Conservation (phyloP, 2,113 vertebrate species). For the Sterna hirundo region DNA sequence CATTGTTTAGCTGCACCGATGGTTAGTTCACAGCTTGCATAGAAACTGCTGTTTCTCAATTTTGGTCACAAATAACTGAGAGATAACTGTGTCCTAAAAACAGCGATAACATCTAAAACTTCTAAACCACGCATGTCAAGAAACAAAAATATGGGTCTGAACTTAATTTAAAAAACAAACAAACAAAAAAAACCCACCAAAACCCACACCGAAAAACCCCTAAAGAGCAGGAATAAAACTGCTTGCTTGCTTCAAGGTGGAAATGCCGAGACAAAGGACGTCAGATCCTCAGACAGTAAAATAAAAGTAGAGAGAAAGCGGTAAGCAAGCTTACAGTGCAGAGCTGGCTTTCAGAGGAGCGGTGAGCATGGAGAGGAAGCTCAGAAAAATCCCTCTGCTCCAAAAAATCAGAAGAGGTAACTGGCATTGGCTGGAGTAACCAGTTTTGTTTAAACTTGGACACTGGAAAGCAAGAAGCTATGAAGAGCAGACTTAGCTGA, state of each 20-base stretch:
- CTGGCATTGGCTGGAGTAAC: background rate
- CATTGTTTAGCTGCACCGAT: background rate
- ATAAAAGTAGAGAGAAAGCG: background rate
- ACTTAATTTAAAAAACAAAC: background rate
- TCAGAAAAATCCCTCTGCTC: background rate
- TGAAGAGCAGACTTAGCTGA: slow-evolving; percentile 4
- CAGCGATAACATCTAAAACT: background rate
- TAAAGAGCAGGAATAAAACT: background rate
- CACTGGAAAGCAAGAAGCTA: background rate
- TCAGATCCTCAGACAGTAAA: background rate
- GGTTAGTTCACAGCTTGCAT: background rate
- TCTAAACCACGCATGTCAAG: background rate
- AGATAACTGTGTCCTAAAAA: background rate
- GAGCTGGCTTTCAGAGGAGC: background rate
- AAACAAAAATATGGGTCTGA: background rate
- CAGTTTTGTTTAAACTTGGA: slow-evolving; percentile 3
- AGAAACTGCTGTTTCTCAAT: background rate
- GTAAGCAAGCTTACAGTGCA: background rate
- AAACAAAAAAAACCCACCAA: background rate
- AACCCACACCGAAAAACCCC: background rate
- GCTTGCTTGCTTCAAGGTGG: background rate
- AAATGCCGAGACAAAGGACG: background rate
- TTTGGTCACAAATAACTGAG: background rate
- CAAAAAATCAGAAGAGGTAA: background rate
- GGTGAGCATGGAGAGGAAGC: background rate